phyloP scores from a whole-genome alignment of 2,888 invertebrate genomes.

The Acrobasis suavella region DNA sequence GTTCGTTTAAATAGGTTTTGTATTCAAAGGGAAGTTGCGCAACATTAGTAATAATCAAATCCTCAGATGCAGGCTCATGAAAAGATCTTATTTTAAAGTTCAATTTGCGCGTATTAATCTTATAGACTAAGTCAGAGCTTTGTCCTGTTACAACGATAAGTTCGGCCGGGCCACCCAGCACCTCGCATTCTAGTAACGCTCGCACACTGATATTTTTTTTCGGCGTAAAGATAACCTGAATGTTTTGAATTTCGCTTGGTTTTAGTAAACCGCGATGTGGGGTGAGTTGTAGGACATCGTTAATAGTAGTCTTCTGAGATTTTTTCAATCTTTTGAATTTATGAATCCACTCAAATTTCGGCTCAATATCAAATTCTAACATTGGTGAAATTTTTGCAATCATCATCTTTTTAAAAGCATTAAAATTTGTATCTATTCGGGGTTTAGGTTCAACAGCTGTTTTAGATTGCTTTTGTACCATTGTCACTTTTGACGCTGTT shows the following conservation, averaged over 20 bases:
- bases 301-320: slow-evolving; percentile 44
- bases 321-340: slow-evolving; percentile 54
- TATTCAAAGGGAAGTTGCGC: slow-evolving; percentile 73
- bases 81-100: slow-evolving; percentile 74
- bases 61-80: slow-evolving; percentile 63
- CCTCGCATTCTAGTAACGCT: slow-evolving; percentile 75
- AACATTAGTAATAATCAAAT: slow-evolving; percentile 70
- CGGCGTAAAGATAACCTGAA: slow-evolving; percentile 76
- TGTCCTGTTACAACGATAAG: slow-evolving; percentile 71
- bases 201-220: slow-evolving; percentile 64
- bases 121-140: slow-evolving; percentile 77
- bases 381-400: slow-evolving; percentile 60
- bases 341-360: slow-evolving; percentile 57
- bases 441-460: too few species aligned
- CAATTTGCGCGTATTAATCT: slow-evolving; percentile 63
- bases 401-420: slow-evolving; percentile 42
- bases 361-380: slow-evolving; percentile 49
- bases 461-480: neutral
- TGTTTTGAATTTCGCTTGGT: slow-evolving; percentile 73
- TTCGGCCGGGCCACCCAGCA: slow-evolving; percentile 82
- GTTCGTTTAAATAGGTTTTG: slow-evolving; percentile 61
- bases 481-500: neutral
- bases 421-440: slow-evolving; percentile 34
- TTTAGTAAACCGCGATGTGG: slow-evolving; percentile 77
- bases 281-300: slow-evolving; percentile 66